phyloP scores from a whole-genome alignment of 2,888 invertebrate species.

The Mantis religiosa region DNA sequence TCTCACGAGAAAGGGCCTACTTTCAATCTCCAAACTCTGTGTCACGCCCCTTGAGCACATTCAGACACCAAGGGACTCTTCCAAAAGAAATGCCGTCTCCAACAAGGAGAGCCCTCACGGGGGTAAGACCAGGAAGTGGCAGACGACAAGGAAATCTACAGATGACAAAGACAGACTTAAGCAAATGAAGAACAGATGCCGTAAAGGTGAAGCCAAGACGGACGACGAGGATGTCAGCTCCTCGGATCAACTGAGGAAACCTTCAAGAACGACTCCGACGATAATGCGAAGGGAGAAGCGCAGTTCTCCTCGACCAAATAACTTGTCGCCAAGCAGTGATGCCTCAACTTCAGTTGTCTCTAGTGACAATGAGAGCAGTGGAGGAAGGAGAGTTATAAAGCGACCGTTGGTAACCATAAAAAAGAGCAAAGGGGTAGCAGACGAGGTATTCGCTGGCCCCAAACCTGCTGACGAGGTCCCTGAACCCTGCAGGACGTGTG shows the following conservation, averaged over 20 bases:
- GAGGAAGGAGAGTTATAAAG: not conserved
- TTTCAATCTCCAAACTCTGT: slow-evolving; percentile 44
- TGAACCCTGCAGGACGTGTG: slow-evolving; percentile 62
- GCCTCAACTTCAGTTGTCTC: not conserved
- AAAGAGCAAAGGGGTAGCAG: slow-evolving; percentile 19
- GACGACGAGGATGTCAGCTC: slow-evolving; percentile 26
- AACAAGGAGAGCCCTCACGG: not conserved
- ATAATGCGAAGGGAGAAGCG: not conserved
- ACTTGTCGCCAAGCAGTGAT: not conserved
- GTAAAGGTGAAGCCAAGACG: not conserved
- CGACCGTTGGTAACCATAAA: not conserved
- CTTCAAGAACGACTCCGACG: not conserved
- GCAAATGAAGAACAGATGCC: not conserved
- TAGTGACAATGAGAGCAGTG: not conserved
- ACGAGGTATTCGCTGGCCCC: slow-evolving; percentile 24
- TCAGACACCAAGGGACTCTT: not conserved
- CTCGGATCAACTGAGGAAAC: not conserved
- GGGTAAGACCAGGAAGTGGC: slow-evolving; percentile 6
- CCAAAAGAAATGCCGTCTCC: not conserved
- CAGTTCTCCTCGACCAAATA: not conserved
- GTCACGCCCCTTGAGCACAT: slow-evolving; percentile 37
- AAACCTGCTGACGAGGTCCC: slow-evolving; percentile 38
- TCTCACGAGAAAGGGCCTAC: slow-evolving; percentile 51
- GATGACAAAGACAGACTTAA: not conserved
- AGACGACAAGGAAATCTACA: not conserved